Evolutionary conservation across 2,888 invertebrate species (phyloP), one percentile per base, ranked within the genome.

Genomic region (Noctua pronuba): DNA sequence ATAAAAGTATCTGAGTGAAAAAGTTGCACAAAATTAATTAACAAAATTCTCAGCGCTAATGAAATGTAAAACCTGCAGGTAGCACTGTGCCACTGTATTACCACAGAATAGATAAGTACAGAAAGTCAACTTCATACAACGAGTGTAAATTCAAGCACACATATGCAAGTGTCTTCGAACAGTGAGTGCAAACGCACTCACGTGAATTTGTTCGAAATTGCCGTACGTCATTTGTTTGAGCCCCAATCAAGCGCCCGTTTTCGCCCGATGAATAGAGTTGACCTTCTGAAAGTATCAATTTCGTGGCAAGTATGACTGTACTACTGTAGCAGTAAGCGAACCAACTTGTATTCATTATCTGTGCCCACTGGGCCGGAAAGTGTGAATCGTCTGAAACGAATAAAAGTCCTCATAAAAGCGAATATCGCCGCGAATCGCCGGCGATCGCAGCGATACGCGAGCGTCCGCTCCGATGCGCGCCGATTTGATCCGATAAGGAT

Each of bases 401-500:
- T 88, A 90, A 88, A 88, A 87, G 60, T 83, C 79, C 62, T 77
- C 79, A 80, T 82, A 79, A 87, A 89, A 89, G 84, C 84, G 87
- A 84, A 84, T 87, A 90, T 88, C 88, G 88, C 71, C 67, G 78
- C 67, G 86, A 86, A 86, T 87, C 85, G 86, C 73, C 79, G 77
- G 71, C 85, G 84, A 86, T 90, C 75, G 80, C 55, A 68, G 41
- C 66, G 81, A 79, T 79, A 83, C 76, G 74, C 73, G 73, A 69
- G 74, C 55, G 65, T 83, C 72, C 89, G 82, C 88, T 80, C 86
- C 85, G 85, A 52, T 83, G 88, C 88, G 86, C 85, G 69, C 81
- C 82, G 86, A 88, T 88, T 80, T 87, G 82, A 88, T 89, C 86
- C 88, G 87, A 90, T 90, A 88, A 91, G 79, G 88, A 89, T 87